These are phyloP conservation scores for Drosophila stalkeri DNA, from an alignment of 2,888 invertebrate genomes.

Conservation along the genomic window DNA sequence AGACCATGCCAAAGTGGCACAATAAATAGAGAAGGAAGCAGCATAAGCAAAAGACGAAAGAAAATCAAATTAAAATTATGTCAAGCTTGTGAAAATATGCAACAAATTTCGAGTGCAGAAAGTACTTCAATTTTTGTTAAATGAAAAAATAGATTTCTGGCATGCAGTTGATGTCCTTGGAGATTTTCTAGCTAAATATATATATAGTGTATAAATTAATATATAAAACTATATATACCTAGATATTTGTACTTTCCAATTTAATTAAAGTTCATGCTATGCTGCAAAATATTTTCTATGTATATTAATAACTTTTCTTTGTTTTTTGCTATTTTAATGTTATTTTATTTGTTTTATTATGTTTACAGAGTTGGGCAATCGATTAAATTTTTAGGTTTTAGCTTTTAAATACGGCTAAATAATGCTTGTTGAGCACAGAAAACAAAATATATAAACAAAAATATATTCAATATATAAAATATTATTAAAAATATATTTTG, in stretches of 20 bases:
- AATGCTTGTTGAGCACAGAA: too few species aligned
- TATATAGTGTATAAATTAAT: not conserved
- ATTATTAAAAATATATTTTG: too few species aligned
- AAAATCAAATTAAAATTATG: conserved; percentile 25
- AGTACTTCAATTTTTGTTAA: conserved; percentile 5
- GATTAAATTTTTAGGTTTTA: too few species aligned
- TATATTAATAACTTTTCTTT: not conserved
- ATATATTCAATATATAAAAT: too few species aligned
- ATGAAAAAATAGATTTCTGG: not conserved
- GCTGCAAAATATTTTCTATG: not conserved
- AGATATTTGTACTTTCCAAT: not conserved
- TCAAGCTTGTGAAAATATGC: conserved; percentile 40
- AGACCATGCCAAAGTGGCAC: conserved; percentile 57
- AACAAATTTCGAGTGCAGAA: conserved; percentile 24
- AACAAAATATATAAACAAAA: too few species aligned
- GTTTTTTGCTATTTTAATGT: not conserved
- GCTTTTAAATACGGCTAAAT: too few species aligned
- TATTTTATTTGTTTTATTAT: not conserved
- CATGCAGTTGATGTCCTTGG: not conserved
- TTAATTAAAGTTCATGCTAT: not conserved
- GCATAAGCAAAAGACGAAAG: not conserved
- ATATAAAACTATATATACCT: not conserved
- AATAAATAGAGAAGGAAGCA: conserved; percentile 17
- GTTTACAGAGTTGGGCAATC: too few species aligned
- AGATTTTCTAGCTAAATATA: not conserved